These are phyloP conservation scores for Gortyna flavago DNA, from an alignment of 2,888 invertebrate species.

Conservation along the genomic window DNA sequence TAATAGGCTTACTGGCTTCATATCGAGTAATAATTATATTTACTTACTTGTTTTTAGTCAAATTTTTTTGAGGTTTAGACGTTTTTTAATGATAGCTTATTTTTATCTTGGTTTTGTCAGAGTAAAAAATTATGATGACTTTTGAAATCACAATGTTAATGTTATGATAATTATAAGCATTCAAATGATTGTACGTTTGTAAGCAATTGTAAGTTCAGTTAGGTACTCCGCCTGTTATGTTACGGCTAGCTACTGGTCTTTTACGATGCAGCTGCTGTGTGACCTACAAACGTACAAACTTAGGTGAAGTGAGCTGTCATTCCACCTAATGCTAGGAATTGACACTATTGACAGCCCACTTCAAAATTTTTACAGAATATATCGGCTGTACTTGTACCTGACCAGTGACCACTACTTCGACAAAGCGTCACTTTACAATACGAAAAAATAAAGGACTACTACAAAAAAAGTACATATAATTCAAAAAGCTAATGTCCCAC, in stretches of 20 bases:
- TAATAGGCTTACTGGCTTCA: conserved; percentile 18
- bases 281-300: conserved; percentile 13
- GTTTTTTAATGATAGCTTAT: too few species aligned
- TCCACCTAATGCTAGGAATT: too few species aligned
- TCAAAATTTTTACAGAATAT: neutral
- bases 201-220: neutral
- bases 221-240: neutral
- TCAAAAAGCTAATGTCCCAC: conserved; percentile 60
- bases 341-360: too few species aligned
- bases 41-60: neutral
- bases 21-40: neutral
- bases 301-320: too few species aligned
- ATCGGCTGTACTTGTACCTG: neutral
- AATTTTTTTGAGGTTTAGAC: neutral
- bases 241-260: conserved; percentile 1
- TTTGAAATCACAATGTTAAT: neutral
- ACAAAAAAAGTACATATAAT: conserved; percentile 47
- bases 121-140: too few species aligned
- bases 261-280: conserved; percentile 23
- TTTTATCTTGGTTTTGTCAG: too few species aligned
- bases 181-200: neutral
- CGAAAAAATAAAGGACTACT: neutral
- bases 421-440: neutral
- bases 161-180: neutral
- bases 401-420: neutral